Conservation (phyloP, 2,888 invertebrate species). For the Mellilla xanthometata region DNA sequence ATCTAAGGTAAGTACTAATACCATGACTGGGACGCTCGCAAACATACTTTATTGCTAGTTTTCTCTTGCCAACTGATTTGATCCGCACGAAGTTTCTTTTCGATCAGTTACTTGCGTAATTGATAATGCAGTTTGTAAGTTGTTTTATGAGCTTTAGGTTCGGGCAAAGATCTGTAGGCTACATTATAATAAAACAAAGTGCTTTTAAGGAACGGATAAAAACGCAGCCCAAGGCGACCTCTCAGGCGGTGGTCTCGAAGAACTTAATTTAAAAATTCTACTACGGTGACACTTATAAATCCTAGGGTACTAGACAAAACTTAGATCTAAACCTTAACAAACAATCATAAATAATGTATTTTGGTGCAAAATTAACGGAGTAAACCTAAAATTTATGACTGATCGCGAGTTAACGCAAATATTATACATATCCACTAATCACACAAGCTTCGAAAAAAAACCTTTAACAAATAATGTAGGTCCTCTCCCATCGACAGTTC, state of each 20-base stretch:
- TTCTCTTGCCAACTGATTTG: no score
- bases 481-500: constrained; percentile 39
- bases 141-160: no score
- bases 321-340: constrained; percentile 70
- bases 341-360: constrained; percentile 63
- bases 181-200: constrained; percentile 22
- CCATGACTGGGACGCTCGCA: no score
- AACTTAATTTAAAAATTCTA: constrained; percentile 71
- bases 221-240: constrained; percentile 49
- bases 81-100: no score
- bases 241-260: constrained; percentile 61
- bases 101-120: no score
- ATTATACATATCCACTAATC: constrained; percentile 66
- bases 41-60: no score
- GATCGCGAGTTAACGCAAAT: constrained; percentile 67
- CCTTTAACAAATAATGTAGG: constrained; percentile 37
- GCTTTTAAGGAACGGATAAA: constrained; percentile 28
- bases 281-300: constrained; percentile 79
- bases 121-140: no score
- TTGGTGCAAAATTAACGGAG: constrained; percentile 70
- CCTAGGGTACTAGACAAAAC: constrained; percentile 78
- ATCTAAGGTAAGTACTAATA: no score
- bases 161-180: no score
- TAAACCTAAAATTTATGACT: constrained; percentile 65
- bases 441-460: constrained; percentile 72